Evolutionary conservation across 2,888 invertebrate genomes (phyloP).

Genomic region (Thymelicus sylvestris): DNA sequence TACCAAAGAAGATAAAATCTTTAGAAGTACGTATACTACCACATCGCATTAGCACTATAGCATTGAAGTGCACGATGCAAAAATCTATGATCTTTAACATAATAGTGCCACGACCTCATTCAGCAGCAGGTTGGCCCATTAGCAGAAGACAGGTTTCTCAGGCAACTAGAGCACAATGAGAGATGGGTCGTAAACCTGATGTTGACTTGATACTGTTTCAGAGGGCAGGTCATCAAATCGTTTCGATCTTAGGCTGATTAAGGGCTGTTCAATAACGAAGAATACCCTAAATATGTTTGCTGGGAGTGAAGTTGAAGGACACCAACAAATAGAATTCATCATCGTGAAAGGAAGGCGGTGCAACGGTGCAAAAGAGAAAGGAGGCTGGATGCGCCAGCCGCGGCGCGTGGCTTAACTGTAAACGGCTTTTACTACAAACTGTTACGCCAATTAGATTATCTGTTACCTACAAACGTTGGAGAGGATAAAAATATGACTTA

Average conservation of each 20-base stretch:
- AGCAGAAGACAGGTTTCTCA: no score
- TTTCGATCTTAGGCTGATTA: not conserved
- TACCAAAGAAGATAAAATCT: no score
- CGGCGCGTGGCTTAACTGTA: conserved; percentile 23
- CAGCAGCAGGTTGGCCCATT: no score
- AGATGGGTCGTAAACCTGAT: no score
- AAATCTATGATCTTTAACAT: no score
- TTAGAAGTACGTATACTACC: no score
- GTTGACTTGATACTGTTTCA: no score
- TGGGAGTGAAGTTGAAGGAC: conserved; percentile 10
- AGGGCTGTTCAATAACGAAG: not conserved
- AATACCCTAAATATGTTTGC: not conserved
- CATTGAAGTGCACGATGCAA: no score
- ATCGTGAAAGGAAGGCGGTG: conserved; percentile 28
- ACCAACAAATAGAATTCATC: conserved; percentile 17
- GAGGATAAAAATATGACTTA: not conserved
- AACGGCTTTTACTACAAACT: conserved; percentile 28
- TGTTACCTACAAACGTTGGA: not conserved
- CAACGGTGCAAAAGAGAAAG: conserved; percentile 33
- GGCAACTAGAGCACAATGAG: no score
- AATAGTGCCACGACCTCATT: no score
- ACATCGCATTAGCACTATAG: no score
- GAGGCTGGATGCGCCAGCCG: conserved; percentile 19
- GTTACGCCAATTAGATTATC: conserved; percentile 10
- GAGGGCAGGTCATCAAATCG: no score